These are phyloP conservation scores for Xylocampa areola DNA, from an alignment of 2,888 invertebrate genomes.

Conservation along the genomic window DNA sequence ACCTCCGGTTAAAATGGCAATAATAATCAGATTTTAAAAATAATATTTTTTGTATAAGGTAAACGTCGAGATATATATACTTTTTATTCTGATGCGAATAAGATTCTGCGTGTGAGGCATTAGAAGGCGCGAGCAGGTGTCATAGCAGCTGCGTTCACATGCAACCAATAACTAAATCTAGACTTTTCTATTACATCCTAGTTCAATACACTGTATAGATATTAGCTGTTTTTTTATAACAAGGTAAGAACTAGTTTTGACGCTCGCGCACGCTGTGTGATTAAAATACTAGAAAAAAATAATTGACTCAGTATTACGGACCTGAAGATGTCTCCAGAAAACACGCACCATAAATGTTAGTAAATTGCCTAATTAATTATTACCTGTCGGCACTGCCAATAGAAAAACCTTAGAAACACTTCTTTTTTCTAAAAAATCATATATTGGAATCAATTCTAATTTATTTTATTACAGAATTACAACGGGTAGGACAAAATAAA, in stretches of 20 bases:
- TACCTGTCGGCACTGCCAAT: too few relatives aligned
- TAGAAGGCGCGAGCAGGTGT: slow-evolving; percentile 76
- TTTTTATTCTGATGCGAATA: slow-evolving; percentile 57
- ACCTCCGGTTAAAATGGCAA: slow-evolving; percentile 15
- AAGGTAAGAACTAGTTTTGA: slow-evolving; percentile 28
- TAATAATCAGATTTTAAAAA: slow-evolving; percentile 18
- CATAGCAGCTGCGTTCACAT: slow-evolving; percentile 75
- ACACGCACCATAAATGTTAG: too few relatives aligned
- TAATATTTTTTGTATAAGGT: slow-evolving; percentile 31
- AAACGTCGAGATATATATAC: slow-evolving; percentile 38
- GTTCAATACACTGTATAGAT: slow-evolving; percentile 51
- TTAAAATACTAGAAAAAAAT: neutral
- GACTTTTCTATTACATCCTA: slow-evolving; percentile 66
- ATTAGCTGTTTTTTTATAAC: slow-evolving; percentile 22
- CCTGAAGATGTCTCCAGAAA: too few relatives aligned
- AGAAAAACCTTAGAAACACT: too few relatives aligned
- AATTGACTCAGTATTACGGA: too few relatives aligned
- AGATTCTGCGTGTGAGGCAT: slow-evolving; percentile 67
- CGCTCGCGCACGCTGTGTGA: neutral
- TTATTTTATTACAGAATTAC: too few relatives aligned
- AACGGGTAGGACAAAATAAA: too few relatives aligned
- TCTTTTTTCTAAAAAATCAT: too few relatives aligned
- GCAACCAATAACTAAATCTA: slow-evolving; percentile 77
- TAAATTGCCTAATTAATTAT: too few relatives aligned
- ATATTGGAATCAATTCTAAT: too few relatives aligned